These are phyloP conservation scores for Cheirogaleus medius DNA, from an alignment of 2,113 vertebrate genomes.

Conservation along the genomic window DNA sequence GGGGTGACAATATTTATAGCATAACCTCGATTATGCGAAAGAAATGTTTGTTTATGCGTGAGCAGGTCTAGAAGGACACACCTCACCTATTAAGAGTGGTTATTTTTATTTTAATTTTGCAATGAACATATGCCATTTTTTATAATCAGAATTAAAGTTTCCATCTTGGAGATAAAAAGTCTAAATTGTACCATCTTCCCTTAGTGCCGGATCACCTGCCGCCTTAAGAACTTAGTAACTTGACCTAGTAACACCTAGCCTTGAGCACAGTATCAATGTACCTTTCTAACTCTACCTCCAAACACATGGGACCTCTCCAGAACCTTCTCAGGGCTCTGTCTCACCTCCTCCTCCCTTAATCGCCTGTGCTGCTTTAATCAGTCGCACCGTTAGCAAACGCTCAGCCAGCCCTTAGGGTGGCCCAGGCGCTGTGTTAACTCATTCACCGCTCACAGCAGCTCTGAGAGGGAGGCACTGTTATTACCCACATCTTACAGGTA, in stretches of 20 bases:
- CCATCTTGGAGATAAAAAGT: background rate
- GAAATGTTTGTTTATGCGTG: background rate
- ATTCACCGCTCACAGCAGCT: background rate
- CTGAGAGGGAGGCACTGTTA: background rate
- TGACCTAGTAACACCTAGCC: background rate
- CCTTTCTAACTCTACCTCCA: background rate
- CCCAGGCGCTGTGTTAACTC: background rate
- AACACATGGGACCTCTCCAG: background rate
- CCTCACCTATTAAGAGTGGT: no score
- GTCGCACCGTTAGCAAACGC: background rate
- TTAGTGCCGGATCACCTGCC: background rate
- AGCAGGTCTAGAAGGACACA: background rate
- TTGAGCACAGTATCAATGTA: fast-evolving
- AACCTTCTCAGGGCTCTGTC: background rate
- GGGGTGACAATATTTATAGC: background rate
- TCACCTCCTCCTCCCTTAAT: background rate
- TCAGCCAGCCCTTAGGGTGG: fast-evolving
- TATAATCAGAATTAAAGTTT: background rate
- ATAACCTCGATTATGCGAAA: background rate
- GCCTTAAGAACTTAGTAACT: background rate
- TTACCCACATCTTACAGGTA: background rate
- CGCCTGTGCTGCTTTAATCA: fast-evolving
- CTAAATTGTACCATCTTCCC: background rate
- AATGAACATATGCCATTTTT: background rate
- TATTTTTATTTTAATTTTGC: background rate